These are phyloP conservation scores for Eupithecia pulchellata DNA, from an alignment of 2,888 invertebrate species.

Conservation along the genomic window DNA sequence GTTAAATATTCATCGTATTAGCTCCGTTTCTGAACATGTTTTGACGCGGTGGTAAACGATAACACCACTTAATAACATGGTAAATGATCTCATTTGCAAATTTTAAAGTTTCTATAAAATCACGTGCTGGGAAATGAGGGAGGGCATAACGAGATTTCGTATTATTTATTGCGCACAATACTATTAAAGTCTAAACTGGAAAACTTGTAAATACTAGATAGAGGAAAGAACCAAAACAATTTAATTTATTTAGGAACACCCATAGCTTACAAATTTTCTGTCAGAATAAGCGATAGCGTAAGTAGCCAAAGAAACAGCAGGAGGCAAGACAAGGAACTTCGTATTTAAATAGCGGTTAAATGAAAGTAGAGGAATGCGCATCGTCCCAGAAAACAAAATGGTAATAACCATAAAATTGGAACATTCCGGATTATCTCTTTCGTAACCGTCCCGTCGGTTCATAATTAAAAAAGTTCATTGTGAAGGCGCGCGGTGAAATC, in stretches of 20 bases:
- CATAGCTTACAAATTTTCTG: neutral
- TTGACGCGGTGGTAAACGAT: constrained; percentile 1
- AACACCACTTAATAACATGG: neutral
- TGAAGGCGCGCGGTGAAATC: constrained; percentile 37
- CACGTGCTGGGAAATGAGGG: neutral
- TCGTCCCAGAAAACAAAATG: constrained; percentile 41
- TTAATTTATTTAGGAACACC: neutral
- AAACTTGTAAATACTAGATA: neutral
- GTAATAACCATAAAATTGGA: constrained; percentile 48
- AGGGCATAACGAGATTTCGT: neutral
- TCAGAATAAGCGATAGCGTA: neutral
- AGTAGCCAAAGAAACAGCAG: neutral
- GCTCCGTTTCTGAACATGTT: constrained; percentile 8
- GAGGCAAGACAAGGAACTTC: neutral
- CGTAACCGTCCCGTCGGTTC: constrained; percentile 41
- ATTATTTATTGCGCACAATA: neutral
- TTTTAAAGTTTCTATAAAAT: constrained; percentile 1
- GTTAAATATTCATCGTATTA: constrained; percentile 21
- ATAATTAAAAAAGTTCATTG: constrained; percentile 51
- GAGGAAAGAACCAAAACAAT: neutral
- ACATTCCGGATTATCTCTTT: constrained; percentile 47
- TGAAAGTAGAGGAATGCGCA: constrained; percentile 31
- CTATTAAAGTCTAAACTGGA: neutral
- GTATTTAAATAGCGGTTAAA: constrained; percentile 20
- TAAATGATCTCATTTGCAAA: neutral